Conservation (phyloP, 1,140 invertebrate genomes). For the Scaptomyza graminum region DNA sequence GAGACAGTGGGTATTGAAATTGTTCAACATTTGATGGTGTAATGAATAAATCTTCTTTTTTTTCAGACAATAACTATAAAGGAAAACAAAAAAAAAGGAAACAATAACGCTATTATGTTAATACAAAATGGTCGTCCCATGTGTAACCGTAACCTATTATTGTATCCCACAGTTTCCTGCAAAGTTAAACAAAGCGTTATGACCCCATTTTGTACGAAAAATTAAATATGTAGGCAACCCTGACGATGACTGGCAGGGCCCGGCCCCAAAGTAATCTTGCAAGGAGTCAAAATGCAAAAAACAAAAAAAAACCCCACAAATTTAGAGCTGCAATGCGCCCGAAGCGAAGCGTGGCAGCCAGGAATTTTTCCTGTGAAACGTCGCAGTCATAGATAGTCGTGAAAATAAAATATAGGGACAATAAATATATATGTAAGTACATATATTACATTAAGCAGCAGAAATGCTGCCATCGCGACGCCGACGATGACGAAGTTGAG, state of each 20-base stretch:
- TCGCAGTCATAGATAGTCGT: conserved; percentile 55
- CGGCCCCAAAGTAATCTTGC: conserved; percentile 61
- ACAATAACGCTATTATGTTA: no score
- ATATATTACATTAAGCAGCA: conserved; percentile 62
- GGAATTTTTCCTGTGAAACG: conserved; percentile 53
- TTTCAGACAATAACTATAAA: not conserved
- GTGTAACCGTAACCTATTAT: no score
- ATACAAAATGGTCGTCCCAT: no score
- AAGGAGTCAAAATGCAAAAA: conserved; percentile 23
- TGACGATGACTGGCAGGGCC: conserved; percentile 12
- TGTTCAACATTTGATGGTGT: not conserved
- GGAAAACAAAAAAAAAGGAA: not conserved
- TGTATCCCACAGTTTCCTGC: not conserved
- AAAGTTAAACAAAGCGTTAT: not conserved
- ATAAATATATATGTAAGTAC: conserved; percentile 59
- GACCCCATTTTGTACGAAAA: not conserved
- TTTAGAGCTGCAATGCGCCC: conserved; percentile 80
- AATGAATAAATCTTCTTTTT: not conserved
- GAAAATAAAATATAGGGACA: conserved; percentile 67
- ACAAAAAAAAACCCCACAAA: conserved; percentile 65
- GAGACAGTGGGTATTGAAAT: conserved; percentile 23
- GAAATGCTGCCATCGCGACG: conserved; percentile 60
- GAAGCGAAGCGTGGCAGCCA: conserved; percentile 55
- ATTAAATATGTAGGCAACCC: conserved; percentile 10
- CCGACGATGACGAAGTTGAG: not conserved